Evolutionary conservation across 2,888 invertebrate genomes (phyloP).

Genomic region (Amorpha juglandis): DNA sequence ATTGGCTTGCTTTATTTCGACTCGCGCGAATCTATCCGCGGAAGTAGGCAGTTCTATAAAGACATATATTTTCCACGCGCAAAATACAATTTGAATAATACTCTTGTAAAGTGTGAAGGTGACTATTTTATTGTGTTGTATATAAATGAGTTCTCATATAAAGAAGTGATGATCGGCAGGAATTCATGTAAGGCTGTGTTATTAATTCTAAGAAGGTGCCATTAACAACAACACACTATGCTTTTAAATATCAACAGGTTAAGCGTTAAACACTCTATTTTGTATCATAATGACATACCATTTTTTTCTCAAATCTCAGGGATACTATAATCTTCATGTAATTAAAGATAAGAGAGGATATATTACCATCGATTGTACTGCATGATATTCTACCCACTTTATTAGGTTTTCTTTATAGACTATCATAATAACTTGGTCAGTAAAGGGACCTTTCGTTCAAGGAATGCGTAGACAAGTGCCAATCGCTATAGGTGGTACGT

Average conservation of each 20-base stretch:
- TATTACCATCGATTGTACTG: no score
- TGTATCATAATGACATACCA: no score
- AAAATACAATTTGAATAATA: conserved; percentile 9
- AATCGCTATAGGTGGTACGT: conserved; percentile 46
- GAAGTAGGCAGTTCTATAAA: conserved; percentile 58
- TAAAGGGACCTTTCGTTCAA: background rate
- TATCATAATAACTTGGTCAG: no score
- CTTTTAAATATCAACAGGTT: background rate
- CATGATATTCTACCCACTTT: background rate
- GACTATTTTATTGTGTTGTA: conserved; percentile 9
- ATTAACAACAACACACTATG: background rate
- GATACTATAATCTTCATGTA: no score
- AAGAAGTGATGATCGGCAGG: background rate
- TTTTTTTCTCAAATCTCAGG: no score
- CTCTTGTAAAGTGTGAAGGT: conserved; percentile 1
- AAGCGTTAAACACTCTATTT: background rate
- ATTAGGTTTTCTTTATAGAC: background rate
- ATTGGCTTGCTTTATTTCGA: conserved; percentile 84
- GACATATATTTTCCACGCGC: conserved; percentile 20
- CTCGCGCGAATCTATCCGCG: conserved; percentile 78
- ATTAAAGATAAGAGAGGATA: no score
- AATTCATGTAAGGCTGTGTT: conserved; percentile 16
- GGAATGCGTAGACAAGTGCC: conserved; percentile 38
- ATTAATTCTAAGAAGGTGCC: no score
- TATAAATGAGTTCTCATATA: conserved; percentile 5